Evolutionary conservation across 2,797 vertebrate species (phyloP), one percentile per base, ranked within the genome.

Genomic region (Microcaecilia unicolor): DNA sequence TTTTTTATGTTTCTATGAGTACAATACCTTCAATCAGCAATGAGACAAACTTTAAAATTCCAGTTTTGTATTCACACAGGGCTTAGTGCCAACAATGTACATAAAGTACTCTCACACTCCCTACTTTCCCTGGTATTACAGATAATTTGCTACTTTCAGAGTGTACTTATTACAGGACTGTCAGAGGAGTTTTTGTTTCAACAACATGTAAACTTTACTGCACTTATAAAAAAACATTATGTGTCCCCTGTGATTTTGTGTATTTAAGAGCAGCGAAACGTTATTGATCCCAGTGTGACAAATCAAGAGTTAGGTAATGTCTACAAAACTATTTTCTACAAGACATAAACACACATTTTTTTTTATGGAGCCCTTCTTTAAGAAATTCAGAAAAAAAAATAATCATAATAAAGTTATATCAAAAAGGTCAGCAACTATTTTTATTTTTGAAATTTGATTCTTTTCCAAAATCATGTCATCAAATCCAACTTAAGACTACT

Each of bases 231-330:
- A 86, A 83, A 81, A 80, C 77, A 82, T 82, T 80, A 85, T 82
- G 74, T 84, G 76, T 85, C 83, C 80, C 83, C 53, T 67, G 82
- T 81, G 83, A 80, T 79, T 70, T 72, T 72, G 72, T 81, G 80
- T 84, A 83, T 85, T 86, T 86, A 86, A 85, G 78, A 85, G 81
- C 81, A 83, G 80, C 74, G 80, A 84, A 85, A 84, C 79, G 78
- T 85, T 86, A 86, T 86, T 86, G 83, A 86, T 86, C 83, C 83
- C 82, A 81, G 78, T 76, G 83, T 86, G 83, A 85, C 83, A 84
- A 84, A 86, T 86, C 81, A 83, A 79, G 83, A 86, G 76, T 86
- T 86, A 86, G 83, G 82, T 86, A 86, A 86, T 82, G 83, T 85
- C 82, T 86, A 82, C 81, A 81, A 83, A 86, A 84, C 82, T 84